These are phyloP conservation scores for Stratiomys singularior DNA, from an alignment of 2,888 invertebrate species.

Conservation along the genomic window DNA sequence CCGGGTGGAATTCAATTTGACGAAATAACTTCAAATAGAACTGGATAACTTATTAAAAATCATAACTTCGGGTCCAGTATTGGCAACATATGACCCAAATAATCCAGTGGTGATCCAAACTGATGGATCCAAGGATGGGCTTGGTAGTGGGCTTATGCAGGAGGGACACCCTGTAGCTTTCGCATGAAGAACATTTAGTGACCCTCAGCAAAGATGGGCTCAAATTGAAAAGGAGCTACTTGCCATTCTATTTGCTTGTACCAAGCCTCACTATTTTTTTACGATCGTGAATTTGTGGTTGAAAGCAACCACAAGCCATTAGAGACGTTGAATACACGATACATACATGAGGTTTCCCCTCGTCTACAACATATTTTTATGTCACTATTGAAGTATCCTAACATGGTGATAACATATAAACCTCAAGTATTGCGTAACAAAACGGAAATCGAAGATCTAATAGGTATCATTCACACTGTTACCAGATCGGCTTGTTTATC, in stretches of 20 bases:
- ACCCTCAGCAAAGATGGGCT: conserved; percentile 44
- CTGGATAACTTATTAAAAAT: too few relatives aligned
- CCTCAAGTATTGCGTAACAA: too few relatives aligned
- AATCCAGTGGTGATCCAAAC: conserved; percentile 56
- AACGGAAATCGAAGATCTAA: too few relatives aligned
- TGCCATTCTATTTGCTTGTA: conserved; percentile 35
- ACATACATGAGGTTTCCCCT: conserved; percentile 45
- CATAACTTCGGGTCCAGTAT: conserved; percentile 13
- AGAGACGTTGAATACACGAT: too few relatives aligned
- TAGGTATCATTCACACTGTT: too few relatives aligned
- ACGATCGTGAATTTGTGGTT: too few relatives aligned
- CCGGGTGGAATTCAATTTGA: conserved; percentile 50
- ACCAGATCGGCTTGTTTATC: too few relatives aligned
- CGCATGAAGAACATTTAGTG: conserved; percentile 33
- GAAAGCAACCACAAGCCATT: too few relatives aligned
- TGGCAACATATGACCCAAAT: conserved; percentile 51
- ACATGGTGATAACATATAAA: background rate
- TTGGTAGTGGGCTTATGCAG: conserved; percentile 59
- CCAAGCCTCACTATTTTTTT: conserved; percentile 40
- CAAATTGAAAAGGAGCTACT: conserved; percentile 44
- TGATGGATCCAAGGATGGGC: conserved; percentile 54
- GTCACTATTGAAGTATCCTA: background rate
- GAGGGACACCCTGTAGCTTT: conserved; percentile 54
- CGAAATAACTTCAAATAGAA: conserved; percentile 43
- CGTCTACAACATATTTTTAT: conserved; percentile 44